A percentile compares a stretch with the other conserved stretches of the same genome.
These are phyloP conservation scores for Melieria picta DNA, from an alignment of 2,888 invertebrate genomes.

Conservation along the genomic window DNA sequence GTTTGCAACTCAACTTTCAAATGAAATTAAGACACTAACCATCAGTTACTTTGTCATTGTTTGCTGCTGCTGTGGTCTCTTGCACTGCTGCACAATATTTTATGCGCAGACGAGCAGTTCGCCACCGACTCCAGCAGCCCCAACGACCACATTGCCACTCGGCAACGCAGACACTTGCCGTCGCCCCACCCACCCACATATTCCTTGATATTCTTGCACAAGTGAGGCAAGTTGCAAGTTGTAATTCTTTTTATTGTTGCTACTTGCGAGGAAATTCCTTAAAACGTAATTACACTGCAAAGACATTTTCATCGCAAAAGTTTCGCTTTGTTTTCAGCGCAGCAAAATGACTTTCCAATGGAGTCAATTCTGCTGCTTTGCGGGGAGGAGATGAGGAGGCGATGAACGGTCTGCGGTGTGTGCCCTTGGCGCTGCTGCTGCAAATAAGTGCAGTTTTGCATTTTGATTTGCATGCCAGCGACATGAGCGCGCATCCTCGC, in stretches of 20 bases:
- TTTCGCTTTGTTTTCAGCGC: conserved; percentile 10
- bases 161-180: no score
- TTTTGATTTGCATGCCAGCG: conserved; percentile 1
- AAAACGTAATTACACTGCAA: conserved; percentile 31
- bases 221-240: conserved; percentile 2
- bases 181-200: not conserved
- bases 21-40: conserved; percentile 37
- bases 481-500: no score
- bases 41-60: conserved; percentile 36
- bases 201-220: not conserved
- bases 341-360: not conserved
- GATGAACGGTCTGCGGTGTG: no score
- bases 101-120: not conserved
- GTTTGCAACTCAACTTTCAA: conserved; percentile 28
- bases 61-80: conserved; percentile 12
- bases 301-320: conserved; percentile 29
- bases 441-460: conserved; percentile 9
- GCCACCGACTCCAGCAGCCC: no score
- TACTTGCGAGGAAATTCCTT: conserved; percentile 21
- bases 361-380: no score
- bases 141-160: no score
- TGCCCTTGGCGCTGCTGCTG: not conserved
- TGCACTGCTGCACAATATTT: conserved; percentile 1
- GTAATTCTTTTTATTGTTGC: not conserved
- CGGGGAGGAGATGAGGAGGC: no score